Conservation (phyloP, 2,797 vertebrate species). For the Helostoma temminkii region DNA sequence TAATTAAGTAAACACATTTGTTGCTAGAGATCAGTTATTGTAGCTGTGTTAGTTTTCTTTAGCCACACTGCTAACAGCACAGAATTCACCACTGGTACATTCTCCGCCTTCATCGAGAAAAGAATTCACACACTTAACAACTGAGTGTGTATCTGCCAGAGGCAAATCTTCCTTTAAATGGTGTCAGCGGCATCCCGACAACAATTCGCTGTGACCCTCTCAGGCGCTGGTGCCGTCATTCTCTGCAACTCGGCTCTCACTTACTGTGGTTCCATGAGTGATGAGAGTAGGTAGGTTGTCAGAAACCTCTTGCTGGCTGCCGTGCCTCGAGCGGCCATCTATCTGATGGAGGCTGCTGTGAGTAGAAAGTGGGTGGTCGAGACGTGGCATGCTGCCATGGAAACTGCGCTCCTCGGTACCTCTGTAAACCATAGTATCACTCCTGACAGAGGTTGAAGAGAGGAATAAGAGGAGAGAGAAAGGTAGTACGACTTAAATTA, state of each 20-base stretch:
- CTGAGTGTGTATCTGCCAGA: slow-evolving; percentile 6
- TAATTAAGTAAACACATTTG: slow-evolving; percentile 15
- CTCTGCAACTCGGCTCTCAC: slow-evolving; percentile 87
- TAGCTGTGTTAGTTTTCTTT: slow-evolving; percentile 9
- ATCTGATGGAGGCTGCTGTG: slow-evolving; percentile 93
- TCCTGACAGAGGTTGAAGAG: slow-evolving; percentile 48
- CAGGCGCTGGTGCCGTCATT: slow-evolving; percentile 92
- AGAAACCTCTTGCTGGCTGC: slow-evolving; percentile 88
- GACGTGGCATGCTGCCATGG: slow-evolving; percentile 91
- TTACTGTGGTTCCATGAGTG: slow-evolving; percentile 87
- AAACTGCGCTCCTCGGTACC: slow-evolving; percentile 88
- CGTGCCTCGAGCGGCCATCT: slow-evolving; percentile 88
- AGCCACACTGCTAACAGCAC: slow-evolving; percentile 2
- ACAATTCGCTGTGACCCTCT: slow-evolving; percentile 35
- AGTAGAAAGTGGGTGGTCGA: slow-evolving; percentile 89
- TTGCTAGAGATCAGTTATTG: slow-evolving; percentile 17
- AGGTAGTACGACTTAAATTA: neutral
- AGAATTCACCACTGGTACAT: slow-evolving; percentile 16
- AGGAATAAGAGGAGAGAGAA: neutral
- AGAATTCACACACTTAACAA: slow-evolving; percentile 9
- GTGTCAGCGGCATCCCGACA: slow-evolving; percentile 2
- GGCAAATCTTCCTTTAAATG: slow-evolving; percentile 21
- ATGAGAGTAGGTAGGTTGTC: slow-evolving; percentile 83
- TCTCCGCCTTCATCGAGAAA: slow-evolving; percentile 22
- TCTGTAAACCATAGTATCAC: slow-evolving; percentile 79